A percentile compares a stretch with the other conserved stretches of the same genome.
Conservation (phyloP, 1,140 invertebrate species). For the Saxidomus purpurata region DNA sequence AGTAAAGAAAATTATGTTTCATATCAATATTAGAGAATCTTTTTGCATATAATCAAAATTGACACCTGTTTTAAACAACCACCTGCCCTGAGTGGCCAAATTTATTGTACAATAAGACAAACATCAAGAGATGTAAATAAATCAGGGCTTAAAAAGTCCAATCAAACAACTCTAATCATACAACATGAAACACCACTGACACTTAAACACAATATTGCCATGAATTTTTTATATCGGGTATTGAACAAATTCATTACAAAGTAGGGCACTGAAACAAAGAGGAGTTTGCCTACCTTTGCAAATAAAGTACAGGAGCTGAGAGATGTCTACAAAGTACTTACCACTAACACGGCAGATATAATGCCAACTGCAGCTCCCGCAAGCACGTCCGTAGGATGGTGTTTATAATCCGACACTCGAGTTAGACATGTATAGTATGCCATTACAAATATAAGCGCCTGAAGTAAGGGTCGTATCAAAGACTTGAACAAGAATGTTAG, state of each 20-base stretch:
- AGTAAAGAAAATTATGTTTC: no score
- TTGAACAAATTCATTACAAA: no score
- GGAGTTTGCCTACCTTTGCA: no score
- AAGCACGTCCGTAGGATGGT: slow-evolving; percentile 96
- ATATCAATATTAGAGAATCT: background rate
- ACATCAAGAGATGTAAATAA: background rate
- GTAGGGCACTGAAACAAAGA: no score
- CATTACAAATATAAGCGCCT: slow-evolving; percentile 88
- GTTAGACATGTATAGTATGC: slow-evolving; percentile 87
- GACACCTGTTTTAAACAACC: background rate
- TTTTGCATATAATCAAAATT: background rate
- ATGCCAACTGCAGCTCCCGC: slow-evolving; percentile 89
- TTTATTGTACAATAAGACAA: background rate
- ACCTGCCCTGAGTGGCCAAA: background rate
- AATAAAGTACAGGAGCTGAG: no score
- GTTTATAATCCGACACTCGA: slow-evolving; percentile 97
- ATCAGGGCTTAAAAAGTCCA: background rate
- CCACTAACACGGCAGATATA: slow-evolving; percentile 87
- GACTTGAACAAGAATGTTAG: slow-evolving; percentile 89
- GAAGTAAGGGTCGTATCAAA: slow-evolving; percentile 91
- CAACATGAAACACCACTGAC: background rate
- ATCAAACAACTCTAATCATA: background rate
- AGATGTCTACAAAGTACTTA: slow-evolving; percentile 69
- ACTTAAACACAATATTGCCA: no score
- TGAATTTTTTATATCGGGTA: no score